phyloP scores from a whole-genome alignment of 1,140 invertebrate species.

The Bathynomus jamesi region DNA sequence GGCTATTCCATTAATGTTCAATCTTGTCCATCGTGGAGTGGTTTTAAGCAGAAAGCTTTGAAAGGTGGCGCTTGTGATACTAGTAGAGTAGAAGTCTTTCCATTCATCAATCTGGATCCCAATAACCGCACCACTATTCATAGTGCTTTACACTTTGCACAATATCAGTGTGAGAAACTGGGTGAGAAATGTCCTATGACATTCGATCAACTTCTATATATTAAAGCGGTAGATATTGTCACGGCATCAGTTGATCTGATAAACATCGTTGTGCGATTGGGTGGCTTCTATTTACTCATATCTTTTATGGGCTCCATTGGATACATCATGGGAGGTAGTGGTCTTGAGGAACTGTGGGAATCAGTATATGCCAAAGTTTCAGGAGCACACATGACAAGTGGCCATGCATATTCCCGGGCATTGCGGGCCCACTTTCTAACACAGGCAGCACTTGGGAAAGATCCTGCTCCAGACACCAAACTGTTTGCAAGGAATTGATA shows the following conservation, averaged over 20 bases:
- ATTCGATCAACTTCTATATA: slow-evolving; percentile 13
- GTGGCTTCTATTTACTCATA: too few species aligned
- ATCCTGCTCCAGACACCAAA: too few species aligned
- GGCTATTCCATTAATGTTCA: neutral
- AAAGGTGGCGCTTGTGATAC: neutral
- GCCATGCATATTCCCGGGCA: slow-evolving; percentile 8
- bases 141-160: slow-evolving; percentile 9
- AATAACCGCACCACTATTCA: slow-evolving; percentile 10
- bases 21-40: neutral
- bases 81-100: neutral
- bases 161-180: slow-evolving; percentile 6
- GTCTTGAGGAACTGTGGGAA: too few species aligned
- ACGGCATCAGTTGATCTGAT: too few species aligned
- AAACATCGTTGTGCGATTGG: too few species aligned
- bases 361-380: slow-evolving; percentile 5
- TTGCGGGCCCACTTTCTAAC: slow-evolving; percentile 10
- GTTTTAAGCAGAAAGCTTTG: neutral
- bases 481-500: too few species aligned
- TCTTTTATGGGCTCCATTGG: neutral
- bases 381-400: slow-evolving; percentile 8
- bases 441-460: neutral
- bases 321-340: slow-evolving; percentile 10
- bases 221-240: too few species aligned
- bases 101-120: slow-evolving; percentile 4
- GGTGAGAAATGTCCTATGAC: neutral